Base-by-base conservation (phyloP, 2,113 vertebrate species). In the Tragelaphus buxtoni region DNA sequence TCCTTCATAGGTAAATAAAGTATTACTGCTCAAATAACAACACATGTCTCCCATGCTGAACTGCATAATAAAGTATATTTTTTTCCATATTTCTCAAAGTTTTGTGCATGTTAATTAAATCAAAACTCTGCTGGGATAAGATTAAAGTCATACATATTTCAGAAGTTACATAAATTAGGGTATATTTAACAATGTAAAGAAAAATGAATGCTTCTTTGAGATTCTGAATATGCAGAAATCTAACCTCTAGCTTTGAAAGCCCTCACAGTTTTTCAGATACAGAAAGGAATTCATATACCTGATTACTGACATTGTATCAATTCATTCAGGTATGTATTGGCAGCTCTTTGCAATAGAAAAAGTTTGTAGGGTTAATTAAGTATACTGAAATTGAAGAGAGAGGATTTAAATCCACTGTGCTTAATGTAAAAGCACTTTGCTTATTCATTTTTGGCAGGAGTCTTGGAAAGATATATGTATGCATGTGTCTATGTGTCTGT, bases 141-240 rank as follows among this genome's bases (percentile, higher is more conserved):
- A 88, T 58, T 94, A 53, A 94, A 95, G 51, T 47, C 26, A 42
- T 88, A 63, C 84, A 79, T 77, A 63, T 94, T 81, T 93, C 69
- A 88, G 56, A n/a, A 53, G 12, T 92, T 76, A 84, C 9, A 63
- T 80, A 90, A 94, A 58, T 39, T 30, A 77, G 22, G 9, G 12
- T 79, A 9, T 55, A 91, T 74, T 80, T 93, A 51, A 90, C 32
- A 74, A 89, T 30, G 84, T 65, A 96, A 94, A 86, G 5, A 89
- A 77, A 91, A 87, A 58, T 53, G 79, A 45, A 26, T 35, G 17
- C 7, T 81, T 56, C 82, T 83, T 28, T 83, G 45, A 90, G 28
- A n/a, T 83, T 80, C 32, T 42, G 9, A 63, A 69, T 56, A n/a
- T 4, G 35, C 35, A 89, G 32, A 86, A 89, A 45, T 61, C 13